A percentile compares a stretch with the other conserved stretches of the same genome.
Evolutionary conservation across 2,797 vertebrate genomes (phyloP).

Genomic region (Leptodactylus fallax): DNA sequence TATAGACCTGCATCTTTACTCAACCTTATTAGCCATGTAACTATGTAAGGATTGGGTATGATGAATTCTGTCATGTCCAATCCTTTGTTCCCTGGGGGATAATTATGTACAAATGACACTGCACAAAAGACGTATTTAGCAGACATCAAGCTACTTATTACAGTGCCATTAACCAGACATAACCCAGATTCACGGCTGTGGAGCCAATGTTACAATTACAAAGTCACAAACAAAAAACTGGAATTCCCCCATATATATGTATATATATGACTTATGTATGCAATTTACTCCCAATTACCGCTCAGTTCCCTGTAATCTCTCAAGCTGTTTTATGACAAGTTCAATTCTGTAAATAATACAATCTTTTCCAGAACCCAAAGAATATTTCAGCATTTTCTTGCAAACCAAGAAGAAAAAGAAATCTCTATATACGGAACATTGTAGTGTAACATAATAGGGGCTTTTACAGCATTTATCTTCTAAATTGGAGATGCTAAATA

Average conservation of each 20-base stretch:
- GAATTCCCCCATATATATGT: slow-evolving; percentile 69
- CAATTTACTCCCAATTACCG: slow-evolving; percentile 73
- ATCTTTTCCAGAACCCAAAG: slow-evolving; percentile 67
- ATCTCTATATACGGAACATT: slow-evolving; percentile 73
- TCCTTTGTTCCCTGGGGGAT: no score
- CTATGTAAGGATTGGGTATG: no score
- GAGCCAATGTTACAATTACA: slow-evolving; percentile 68
- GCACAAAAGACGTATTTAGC: neutral
- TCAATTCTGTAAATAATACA: slow-evolving; percentile 83
- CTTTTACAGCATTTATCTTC: slow-evolving; percentile 72
- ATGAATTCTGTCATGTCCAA: no score
- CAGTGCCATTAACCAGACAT: slow-evolving; percentile 65
- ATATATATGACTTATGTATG: slow-evolving; percentile 71
- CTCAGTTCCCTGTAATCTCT: slow-evolving; percentile 74
- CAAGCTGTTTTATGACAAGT: slow-evolving; percentile 85
- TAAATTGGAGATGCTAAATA: slow-evolving; percentile 72
- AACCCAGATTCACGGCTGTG: slow-evolving; percentile 63
- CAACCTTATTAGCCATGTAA: no score
- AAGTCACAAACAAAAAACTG: slow-evolving; percentile 69
- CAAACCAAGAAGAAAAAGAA: slow-evolving; percentile 74
- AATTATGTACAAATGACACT: no score
- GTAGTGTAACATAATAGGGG: slow-evolving; percentile 71
- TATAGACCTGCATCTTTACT: no score
- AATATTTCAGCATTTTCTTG: slow-evolving; percentile 71
- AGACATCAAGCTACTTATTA: slow-evolving; percentile 45